Conservation (phyloP, 2,113 vertebrate species). For the Oplegnathus fasciatus region DNA sequence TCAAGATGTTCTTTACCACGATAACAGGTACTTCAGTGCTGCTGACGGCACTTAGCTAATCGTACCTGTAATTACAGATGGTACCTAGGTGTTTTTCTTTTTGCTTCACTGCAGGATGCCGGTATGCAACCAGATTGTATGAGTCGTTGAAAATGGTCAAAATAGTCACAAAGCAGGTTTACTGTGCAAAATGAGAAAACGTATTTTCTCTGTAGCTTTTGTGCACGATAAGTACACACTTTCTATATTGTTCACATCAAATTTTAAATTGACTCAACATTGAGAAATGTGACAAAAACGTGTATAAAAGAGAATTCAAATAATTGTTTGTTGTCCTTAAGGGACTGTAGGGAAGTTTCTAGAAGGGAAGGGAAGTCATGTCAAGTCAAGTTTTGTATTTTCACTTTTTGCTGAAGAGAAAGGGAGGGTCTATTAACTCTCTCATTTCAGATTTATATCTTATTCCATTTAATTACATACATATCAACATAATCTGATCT, state of each 20-base stretch:
- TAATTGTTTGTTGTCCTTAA: too few species aligned
- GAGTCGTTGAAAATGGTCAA: not conserved
- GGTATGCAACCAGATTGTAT: not conserved
- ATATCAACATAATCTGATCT: too few species aligned
- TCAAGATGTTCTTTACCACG: constrained; percentile 19
- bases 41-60: constrained; percentile 22
- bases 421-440: too few species aligned
- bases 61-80: constrained; percentile 21
- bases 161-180: not conserved
- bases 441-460: not conserved
- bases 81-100: not conserved
- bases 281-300: not conserved
- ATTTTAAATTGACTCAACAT: not conserved
- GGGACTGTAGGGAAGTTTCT: not conserved
- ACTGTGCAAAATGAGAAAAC: not conserved
- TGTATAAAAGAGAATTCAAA: not conserved
- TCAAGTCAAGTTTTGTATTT: not conserved
- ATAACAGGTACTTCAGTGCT: constrained; percentile 27
- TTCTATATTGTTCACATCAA: not conserved
- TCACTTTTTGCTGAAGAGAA: not conserved
- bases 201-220: not conserved
- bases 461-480: too few species aligned
- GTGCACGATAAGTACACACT: not conserved
- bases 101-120: constrained; percentile 1
- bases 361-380: not conserved